Conservation (phyloP, 2,113 vertebrate genomes). For the Jaculus jaculus region DNA sequence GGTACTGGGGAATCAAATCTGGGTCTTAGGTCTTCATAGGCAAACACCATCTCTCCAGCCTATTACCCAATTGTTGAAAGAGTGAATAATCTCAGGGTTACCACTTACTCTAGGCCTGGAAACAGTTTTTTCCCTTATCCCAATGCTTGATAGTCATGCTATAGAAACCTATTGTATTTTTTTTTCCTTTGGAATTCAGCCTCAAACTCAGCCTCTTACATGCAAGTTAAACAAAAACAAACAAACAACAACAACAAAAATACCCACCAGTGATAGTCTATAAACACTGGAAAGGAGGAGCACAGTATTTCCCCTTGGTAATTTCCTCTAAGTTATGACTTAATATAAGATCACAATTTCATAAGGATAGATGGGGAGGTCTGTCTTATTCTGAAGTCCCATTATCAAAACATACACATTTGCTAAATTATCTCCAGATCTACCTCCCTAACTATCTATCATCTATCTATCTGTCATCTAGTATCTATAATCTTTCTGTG, state of each 20-base stretch:
- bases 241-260: background rate
- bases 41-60: too few species aligned
- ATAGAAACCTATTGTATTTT: background rate
- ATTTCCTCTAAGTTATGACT: background rate
- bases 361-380: background rate
- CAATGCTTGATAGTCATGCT: background rate
- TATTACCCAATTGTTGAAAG: too few species aligned
- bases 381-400: background rate
- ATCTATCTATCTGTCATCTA: too few species aligned
- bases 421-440: too few species aligned
- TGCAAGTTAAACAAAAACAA: background rate
- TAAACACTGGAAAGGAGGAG: background rate
- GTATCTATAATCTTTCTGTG: too few species aligned
- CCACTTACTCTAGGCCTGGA: too few species aligned
- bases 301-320: accelerated
- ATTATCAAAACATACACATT: background rate
- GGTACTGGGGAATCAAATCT: too few species aligned
- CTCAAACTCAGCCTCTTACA: background rate
- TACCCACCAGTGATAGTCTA: background rate
- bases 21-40: too few species aligned
- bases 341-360: background rate
- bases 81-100: background rate
- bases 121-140: background rate
- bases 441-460: too few species aligned
- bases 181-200: background rate